Base-by-base conservation (phyloP, 2,113 vertebrate genomes). In the Phaethornis superciliosus region DNA sequence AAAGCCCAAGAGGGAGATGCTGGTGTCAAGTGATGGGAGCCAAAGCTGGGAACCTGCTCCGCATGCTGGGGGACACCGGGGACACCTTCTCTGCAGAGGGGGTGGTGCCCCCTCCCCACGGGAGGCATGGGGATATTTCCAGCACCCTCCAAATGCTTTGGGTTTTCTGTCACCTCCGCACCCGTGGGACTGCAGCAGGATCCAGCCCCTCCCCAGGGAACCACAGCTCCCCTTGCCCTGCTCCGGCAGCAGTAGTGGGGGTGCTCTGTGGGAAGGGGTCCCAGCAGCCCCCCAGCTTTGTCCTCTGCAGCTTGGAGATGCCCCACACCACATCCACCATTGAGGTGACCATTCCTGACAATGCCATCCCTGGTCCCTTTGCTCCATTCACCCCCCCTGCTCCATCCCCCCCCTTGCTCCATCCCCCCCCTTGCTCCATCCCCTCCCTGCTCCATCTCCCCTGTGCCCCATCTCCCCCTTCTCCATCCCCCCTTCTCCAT, bases 101-200 rank as follows among this genome's bases (percentile, higher is more conserved):
- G 19, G 75, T 1, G 3, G 44, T 46, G 49, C 7, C 40, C 40
- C 24, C 26, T 75, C 8, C 30, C 33, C 4, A 1, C 9, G 15
- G 33, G 72, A 81, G 81, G 63, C 23, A 17, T 6, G 30, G 71
- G 60, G 63, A 55, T 49, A 76, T 83, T 93, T 85, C 90, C 49
- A 79, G 89, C 44, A 72, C 63, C 72, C 81, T 67, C 18, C 47
- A 79, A 94, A 76, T 56, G 49, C 93, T 95, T 93, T 83, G 93
- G 84, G 89, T 67, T 84, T 23, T 49, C 49, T 10, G 21, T 49
- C 21, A 21, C 46, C 8, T 47, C 9, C 21, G 44, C 17, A 1
- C 59, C 49, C 30, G 0, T 33, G 4, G 2, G 33, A 1, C 7
- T 9, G 19, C 19, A 6, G 49, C 35, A 19, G 68, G 52, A 52